These are phyloP conservation scores for Pemphredon lugubris DNA, from an alignment of 2,888 invertebrate species.

Conservation along the genomic window DNA sequence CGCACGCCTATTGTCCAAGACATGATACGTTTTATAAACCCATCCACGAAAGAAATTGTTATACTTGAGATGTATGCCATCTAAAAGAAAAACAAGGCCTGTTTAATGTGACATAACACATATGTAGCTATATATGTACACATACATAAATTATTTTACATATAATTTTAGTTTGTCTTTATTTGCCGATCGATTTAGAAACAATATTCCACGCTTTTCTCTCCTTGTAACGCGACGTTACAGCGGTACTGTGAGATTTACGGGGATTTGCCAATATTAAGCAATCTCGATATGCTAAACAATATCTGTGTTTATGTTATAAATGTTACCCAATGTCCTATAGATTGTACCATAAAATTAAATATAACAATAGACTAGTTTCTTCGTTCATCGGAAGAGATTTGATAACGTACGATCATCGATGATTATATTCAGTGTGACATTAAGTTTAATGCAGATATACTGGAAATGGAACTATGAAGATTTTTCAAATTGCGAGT, in stretches of 20 bases:
- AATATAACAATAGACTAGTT: background rate
- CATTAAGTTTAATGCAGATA: constrained; percentile 11
- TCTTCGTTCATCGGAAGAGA: constrained; percentile 5
- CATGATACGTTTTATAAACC: constrained; percentile 31
- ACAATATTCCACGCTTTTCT: constrained; percentile 4
- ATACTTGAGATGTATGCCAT: constrained; percentile 42
- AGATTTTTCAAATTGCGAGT: constrained; percentile 6
- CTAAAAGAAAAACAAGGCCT: constrained; percentile 62
- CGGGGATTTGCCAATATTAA: constrained; percentile 22
- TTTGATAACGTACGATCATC: constrained; percentile 3
- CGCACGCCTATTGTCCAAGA: constrained; percentile 22
- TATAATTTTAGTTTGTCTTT: constrained; percentile 70
- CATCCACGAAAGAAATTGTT: constrained; percentile 21
- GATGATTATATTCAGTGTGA: constrained; percentile 8
- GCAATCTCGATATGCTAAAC: background rate
- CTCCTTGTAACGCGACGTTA: constrained; percentile 1
- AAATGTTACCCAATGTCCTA: background rate
- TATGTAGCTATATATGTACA: constrained; percentile 66
- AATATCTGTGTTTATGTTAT: background rate
- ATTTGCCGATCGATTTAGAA: constrained; percentile 45
- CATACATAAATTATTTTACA: constrained; percentile 77
- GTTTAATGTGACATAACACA: constrained; percentile 72
- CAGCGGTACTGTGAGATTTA: constrained; percentile 18
- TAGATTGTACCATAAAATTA: constrained; percentile 7
- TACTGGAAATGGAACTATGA: constrained; percentile 21